A percentile compares a stretch with the other conserved stretches of the same genome.
Conservation (phyloP, 2,113 vertebrate genomes). For the Cathartes aura region DNA sequence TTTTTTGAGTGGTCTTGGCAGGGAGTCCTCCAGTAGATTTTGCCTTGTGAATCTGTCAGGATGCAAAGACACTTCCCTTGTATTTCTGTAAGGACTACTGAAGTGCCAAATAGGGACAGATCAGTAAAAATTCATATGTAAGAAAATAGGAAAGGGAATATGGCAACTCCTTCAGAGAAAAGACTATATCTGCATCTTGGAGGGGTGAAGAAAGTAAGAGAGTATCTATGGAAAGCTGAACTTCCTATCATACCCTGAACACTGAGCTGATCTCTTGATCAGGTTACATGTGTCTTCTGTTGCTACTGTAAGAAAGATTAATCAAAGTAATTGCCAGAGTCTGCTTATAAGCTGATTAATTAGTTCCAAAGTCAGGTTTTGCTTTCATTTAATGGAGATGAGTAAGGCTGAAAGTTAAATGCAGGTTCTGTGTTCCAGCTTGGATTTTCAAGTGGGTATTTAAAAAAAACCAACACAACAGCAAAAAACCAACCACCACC, state of each 20-base stretch:
- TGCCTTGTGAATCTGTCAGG: neutral
- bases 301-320: constrained; percentile 5
- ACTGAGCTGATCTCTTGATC: neutral
- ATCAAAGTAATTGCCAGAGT: constrained; percentile 9
- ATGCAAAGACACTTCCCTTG: neutral
- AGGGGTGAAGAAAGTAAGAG: neutral
- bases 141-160: neutral
- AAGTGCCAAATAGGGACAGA: neutral
- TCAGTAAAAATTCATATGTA: neutral
- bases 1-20: neutral
- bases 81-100: neutral
- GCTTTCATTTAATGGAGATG: neutral
- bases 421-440: neutral
- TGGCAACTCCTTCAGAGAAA: neutral
- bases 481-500: neutral
- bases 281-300: neutral
- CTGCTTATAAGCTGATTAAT: constrained; percentile 44
- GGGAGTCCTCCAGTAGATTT: neutral
- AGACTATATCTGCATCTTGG: neutral
- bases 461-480: neutral
- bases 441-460: neutral
- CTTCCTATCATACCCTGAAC: neutral
- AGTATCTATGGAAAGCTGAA: neutral
- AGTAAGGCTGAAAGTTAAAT: neutral
- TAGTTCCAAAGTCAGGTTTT: constrained; percentile 6